Evolutionary conservation across 1,140 invertebrate genomes (phyloP).

Genomic region (Panagrolaimus sp.): DNA sequence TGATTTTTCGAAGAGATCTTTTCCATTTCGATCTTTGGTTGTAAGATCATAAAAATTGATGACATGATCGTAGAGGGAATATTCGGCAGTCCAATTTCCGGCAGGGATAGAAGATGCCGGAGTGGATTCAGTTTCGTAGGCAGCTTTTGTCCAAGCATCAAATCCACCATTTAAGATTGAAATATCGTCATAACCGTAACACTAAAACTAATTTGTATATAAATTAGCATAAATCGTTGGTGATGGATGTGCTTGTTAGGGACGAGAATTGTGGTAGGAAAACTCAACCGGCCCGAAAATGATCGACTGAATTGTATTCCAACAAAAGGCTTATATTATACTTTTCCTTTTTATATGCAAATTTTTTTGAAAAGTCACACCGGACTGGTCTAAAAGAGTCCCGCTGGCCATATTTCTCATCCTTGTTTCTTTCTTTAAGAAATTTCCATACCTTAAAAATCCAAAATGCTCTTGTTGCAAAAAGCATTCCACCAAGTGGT

Average conservation of each 20-base stretch:
- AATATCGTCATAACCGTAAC: conserved; percentile 12
- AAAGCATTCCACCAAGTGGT: conserved; percentile 50
- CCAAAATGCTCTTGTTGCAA: conserved; percentile 44
- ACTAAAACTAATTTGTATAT: not conserved
- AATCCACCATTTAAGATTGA: conserved; percentile 29
- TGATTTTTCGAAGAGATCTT: conserved; percentile 26
- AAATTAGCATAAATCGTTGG: not conserved
- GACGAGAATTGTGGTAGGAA: too few species aligned
- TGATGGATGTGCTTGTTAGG: too few species aligned
- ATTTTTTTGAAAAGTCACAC: conserved; percentile 14
- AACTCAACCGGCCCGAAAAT: too few species aligned
- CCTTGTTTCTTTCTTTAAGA: conserved; percentile 1
- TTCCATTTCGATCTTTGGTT: conserved; percentile 29
- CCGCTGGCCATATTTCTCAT: not conserved
- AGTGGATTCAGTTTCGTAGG: conserved; percentile 25
- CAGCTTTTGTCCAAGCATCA: conserved; percentile 23
- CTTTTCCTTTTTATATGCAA: not conserved
- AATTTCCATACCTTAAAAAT: conserved; percentile 39
- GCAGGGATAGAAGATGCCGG: not conserved
- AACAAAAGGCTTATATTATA: too few species aligned
- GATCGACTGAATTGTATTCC: too few species aligned
- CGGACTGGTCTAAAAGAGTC: too few species aligned
- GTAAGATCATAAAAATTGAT: conserved; percentile 27
- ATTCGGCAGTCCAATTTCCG: conserved; percentile 4
- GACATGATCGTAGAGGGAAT: conserved; percentile 15